Evolutionary conservation across 2,888 invertebrate species (phyloP).

Genomic region (Drosophila meridionalis): DNA sequence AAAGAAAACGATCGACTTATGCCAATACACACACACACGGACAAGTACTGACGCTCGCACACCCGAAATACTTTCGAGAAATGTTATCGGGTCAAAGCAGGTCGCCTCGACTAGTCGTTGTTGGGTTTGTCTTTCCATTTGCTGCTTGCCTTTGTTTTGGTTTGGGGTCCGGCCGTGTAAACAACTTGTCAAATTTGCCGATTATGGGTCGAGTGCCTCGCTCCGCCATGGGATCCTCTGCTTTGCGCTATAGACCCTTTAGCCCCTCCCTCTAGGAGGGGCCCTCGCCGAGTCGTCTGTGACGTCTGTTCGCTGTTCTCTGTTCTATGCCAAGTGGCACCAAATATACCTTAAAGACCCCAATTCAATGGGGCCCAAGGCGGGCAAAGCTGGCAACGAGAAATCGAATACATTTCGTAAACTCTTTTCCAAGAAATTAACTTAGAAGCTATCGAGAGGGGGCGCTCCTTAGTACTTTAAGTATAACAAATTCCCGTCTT

Average conservation of each 20-base stretch:
- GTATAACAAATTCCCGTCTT: background rate
- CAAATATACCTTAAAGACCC: background rate
- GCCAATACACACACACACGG: constrained; percentile 15
- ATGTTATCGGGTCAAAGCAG: constrained; percentile 38
- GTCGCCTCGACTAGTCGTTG: constrained; percentile 14
- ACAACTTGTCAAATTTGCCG: constrained; percentile 41
- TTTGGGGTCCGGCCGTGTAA: constrained; percentile 37
- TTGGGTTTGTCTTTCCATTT: background rate
- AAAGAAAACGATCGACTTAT: constrained; percentile 51
- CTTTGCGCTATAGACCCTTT: background rate
- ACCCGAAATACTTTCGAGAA: constrained; percentile 38
- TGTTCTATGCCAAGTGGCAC: constrained; percentile 10
- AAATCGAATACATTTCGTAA: background rate
- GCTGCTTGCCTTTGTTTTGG: background rate
- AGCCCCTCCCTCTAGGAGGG: no score
- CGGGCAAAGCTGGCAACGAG: background rate
- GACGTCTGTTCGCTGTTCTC: constrained; percentile 14
- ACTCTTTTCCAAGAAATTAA: background rate
- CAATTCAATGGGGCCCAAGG: background rate
- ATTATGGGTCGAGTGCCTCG: constrained; percentile 23
- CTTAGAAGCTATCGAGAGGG: background rate
- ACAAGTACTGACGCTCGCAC: constrained; percentile 1
- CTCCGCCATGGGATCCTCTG: constrained; percentile 7
- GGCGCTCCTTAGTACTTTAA: background rate
- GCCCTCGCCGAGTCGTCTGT: background rate